Evolutionary conservation across 2,797 vertebrate species (phyloP).

Genomic region (Macrochelys suwanniensis): DNA sequence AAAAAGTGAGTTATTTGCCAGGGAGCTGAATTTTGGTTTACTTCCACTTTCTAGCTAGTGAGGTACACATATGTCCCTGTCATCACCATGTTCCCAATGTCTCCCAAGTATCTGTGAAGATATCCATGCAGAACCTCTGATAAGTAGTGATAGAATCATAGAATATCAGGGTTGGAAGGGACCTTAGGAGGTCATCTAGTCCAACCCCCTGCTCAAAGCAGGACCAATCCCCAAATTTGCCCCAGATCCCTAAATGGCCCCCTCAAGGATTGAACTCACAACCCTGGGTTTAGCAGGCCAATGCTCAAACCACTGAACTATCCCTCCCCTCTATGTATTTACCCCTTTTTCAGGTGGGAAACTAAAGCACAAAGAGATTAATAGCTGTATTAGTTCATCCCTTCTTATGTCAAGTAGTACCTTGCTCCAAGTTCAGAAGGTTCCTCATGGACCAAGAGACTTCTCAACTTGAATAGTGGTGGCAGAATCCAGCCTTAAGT

Average conservation of each 20-base stretch:
- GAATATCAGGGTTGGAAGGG: too few species aligned
- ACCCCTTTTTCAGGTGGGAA: not conserved
- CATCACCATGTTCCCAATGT: not conserved
- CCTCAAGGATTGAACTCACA: too few species aligned
- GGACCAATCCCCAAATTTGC: too few species aligned
- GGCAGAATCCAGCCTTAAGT: not conserved
- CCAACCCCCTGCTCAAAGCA: too few species aligned
- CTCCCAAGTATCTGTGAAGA: not conserved
- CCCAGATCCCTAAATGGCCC: too few species aligned
- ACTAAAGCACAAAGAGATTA: slow-evolving; percentile 7
- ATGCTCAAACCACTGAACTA: too few species aligned
- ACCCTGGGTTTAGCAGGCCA: too few species aligned
- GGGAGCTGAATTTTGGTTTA: not conserved
- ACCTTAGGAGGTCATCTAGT: too few species aligned
- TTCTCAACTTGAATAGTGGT: slow-evolving; percentile 4
- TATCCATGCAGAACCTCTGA: not conserved
- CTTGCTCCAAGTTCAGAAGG: not conserved
- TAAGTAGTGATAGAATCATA: not conserved
- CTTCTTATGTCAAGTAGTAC: not conserved
- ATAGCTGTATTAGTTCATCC: not conserved
- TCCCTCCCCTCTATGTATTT: too few species aligned
- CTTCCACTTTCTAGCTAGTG: not conserved
- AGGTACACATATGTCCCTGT: not conserved
- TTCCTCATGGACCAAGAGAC: not conserved
- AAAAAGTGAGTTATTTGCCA: slow-evolving; percentile 7